Conservation (phyloP, 2,888 invertebrate genomes). For the Dolomedes plantarius region DNA sequence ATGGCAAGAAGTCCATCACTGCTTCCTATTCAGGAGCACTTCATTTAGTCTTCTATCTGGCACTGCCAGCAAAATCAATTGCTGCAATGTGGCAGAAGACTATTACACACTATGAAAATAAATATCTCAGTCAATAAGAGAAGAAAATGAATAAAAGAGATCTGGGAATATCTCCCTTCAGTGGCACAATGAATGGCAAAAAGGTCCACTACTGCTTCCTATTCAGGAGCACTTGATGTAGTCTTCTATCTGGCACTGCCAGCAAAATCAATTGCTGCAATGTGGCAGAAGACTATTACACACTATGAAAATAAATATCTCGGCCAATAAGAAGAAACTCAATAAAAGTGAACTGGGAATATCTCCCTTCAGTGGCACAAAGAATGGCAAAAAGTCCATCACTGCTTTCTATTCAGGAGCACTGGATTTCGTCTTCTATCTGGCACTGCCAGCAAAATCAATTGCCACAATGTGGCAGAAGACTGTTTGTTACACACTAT, state of each 20-base stretch:
- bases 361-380: slow-evolving; percentile 39
- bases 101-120: too few relatives aligned
- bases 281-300: slow-evolving; percentile 33
- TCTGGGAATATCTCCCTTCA: background rate
- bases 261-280: background rate
- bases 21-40: too few relatives aligned
- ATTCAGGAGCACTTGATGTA: background rate
- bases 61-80: background rate
- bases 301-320: too few relatives aligned
- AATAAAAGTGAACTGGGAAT: too few relatives aligned
- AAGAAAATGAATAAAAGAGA: background rate
- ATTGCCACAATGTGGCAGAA: slow-evolving; percentile 11
- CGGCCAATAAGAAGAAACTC: too few relatives aligned
- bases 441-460: background rate
- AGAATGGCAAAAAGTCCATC: slow-evolving; percentile 8
- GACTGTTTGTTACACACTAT: too few relatives aligned
- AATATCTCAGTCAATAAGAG: background rate
- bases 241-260: background rate
- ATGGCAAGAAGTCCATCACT: background rate
- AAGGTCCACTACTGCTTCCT: background rate
- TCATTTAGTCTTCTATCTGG: too few relatives aligned
- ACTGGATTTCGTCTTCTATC: slow-evolving; percentile 7
- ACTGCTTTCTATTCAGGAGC: slow-evolving; percentile 25
- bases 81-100: slow-evolving; percentile 10
- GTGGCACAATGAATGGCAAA: background rate